Evolutionary conservation across 2,888 invertebrate genomes (phyloP).

Genomic region (Arctia plantaginis): DNA sequence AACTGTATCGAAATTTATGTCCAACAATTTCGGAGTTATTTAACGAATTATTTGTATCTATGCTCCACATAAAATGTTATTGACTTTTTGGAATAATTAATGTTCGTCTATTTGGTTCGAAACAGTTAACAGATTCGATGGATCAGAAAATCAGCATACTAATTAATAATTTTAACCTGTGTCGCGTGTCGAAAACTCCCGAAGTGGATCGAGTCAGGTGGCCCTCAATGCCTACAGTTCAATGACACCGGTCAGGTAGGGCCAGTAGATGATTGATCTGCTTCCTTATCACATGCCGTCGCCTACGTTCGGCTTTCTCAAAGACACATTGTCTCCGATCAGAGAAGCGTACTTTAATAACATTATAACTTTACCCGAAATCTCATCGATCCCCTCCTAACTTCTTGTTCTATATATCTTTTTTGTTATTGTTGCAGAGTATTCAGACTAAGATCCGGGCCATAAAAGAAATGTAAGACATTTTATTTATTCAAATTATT

Average conservation of each 20-base stretch:
- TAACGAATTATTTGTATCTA: constrained; percentile 63
- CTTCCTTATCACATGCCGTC: constrained; percentile 82
- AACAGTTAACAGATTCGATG: constrained; percentile 45
- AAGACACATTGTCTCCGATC: constrained; percentile 81
- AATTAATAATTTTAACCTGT: constrained; percentile 65
- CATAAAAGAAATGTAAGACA: constrained; percentile 73
- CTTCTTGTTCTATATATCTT: constrained; percentile 33
- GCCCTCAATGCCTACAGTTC: constrained; percentile 72
- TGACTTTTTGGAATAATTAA: constrained; percentile 49
- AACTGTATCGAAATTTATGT: constrained; percentile 80
- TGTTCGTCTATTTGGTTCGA: constrained; percentile 46
- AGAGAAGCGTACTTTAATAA: constrained; percentile 73
- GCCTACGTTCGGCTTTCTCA: constrained; percentile 83
- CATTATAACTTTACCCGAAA: constrained; percentile 45
- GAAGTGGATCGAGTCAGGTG: constrained; percentile 79
- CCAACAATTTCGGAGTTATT: constrained; percentile 60
- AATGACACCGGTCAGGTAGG: constrained; percentile 83
- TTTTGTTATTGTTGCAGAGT: constrained; percentile 75
- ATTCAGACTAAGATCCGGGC: constrained; percentile 62
- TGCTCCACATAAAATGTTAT: constrained; percentile 51
- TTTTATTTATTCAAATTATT: constrained; percentile 11
- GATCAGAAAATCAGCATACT: constrained; percentile 59
- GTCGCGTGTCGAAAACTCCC: constrained; percentile 63
- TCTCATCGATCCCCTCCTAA: constrained; percentile 38
- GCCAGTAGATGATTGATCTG: constrained; percentile 84